phyloP scores from a whole-genome alignment of 2,888 invertebrate species.

The Escarpia spicata region DNA sequence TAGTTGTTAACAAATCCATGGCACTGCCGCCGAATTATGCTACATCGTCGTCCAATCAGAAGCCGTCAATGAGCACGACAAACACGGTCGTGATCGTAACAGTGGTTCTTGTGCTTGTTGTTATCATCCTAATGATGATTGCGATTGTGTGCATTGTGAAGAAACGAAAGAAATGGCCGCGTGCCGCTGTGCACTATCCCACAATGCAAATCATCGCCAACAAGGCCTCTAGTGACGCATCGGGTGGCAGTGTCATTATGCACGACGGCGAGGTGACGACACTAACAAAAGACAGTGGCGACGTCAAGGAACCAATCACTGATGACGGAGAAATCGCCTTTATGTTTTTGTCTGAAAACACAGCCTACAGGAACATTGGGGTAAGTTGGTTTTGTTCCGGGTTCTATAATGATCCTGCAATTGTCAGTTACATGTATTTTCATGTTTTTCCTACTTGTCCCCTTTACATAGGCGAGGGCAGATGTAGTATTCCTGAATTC shows the following conservation, averaged over 20 bases:
- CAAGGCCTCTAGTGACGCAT: not conserved
- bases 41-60: not conserved
- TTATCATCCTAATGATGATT: not conserved
- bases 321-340: not conserved
- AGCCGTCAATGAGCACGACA: not conserved
- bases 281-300: not conserved
- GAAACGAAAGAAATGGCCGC: not conserved
- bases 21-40: not conserved
- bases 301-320: not conserved
- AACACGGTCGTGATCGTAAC: not conserved
- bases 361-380: not conserved
- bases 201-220: constrained; percentile 3
- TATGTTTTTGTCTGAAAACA: not conserved
- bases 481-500: no score
- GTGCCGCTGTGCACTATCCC: not conserved
- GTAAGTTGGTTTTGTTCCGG: not conserved
- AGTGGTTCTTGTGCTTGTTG: not conserved
- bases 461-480: no score
- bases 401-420: not conserved
- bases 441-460: no score
- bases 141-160: not conserved
- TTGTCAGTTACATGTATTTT: not conserved
- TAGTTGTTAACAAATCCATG: not conserved
- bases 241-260: not conserved
- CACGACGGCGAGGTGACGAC: not conserved